Conservation (phyloP, 2,888 invertebrate genomes). For the Chouioia cunea region DNA sequence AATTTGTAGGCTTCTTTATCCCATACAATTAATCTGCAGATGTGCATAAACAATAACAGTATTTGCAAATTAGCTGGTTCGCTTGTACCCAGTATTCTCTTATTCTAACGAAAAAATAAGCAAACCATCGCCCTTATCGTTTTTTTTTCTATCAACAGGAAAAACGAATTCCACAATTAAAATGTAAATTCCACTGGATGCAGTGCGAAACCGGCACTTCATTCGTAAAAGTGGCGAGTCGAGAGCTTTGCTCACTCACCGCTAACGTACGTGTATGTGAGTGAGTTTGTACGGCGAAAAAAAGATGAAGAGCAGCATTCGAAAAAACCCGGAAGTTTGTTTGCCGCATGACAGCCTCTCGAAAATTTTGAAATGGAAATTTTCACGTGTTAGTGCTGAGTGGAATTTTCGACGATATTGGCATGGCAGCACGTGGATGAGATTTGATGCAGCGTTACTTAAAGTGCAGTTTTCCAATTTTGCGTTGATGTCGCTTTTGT, state of each 20-base stretch:
- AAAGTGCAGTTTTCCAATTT: too few relatives aligned
- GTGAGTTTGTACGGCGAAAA: neutral
- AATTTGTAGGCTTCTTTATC: slow-evolving; percentile 7
- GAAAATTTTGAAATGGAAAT: slow-evolving; percentile 31
- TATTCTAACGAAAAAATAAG: neutral
- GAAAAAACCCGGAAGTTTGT: slow-evolving; percentile 1
- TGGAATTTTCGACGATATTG: too few relatives aligned
- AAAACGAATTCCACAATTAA: slow-evolving; percentile 42
- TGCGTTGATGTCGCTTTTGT: too few relatives aligned
- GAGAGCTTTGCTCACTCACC: slow-evolving; percentile 26
- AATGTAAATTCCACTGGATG: slow-evolving; percentile 43
- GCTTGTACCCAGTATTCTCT: neutral
- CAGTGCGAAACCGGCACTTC: slow-evolving; percentile 19
- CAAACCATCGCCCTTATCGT: neutral
- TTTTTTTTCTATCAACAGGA: neutral
- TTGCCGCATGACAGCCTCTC: neutral
- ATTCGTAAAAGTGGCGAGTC: slow-evolving; percentile 44
- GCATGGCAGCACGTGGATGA: too few relatives aligned
- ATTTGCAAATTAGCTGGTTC: slow-evolving; percentile 31
- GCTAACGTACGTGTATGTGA: neutral
- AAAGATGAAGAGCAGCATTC: neutral
- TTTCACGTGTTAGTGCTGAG: neutral
- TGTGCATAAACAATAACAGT: slow-evolving; percentile 38
- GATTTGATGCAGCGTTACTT: too few relatives aligned
- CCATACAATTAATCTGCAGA: slow-evolving; percentile 36